These are phyloP conservation scores for Tigriopus californicus DNA, from an alignment of 2,888 invertebrate genomes.

Conservation along the genomic window DNA sequence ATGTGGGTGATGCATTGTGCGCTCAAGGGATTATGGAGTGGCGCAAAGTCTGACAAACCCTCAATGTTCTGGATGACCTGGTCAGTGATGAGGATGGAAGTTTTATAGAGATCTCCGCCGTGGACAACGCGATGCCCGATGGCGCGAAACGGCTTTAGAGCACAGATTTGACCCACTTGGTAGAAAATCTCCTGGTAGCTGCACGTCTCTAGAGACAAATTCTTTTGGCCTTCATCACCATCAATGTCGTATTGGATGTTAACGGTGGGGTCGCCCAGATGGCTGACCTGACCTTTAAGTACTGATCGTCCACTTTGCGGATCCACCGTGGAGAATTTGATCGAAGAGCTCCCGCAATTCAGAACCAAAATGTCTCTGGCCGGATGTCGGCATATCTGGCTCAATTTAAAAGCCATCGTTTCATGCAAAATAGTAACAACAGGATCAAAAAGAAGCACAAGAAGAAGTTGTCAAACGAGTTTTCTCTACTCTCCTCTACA, in stretches of 20 bases:
- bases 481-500: not conserved
- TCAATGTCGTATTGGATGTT: too few relatives aligned
- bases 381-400: not conserved
- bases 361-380: not conserved
- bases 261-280: not conserved
- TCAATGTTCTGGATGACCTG: not conserved
- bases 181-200: not conserved
- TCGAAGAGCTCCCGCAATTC: not conserved
- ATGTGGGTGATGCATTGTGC: too few relatives aligned
- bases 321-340: not conserved
- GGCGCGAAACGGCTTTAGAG: not conserved
- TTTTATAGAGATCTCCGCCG: not conserved
- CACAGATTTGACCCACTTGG: not conserved
- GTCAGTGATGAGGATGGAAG: not conserved
- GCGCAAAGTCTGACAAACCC: not conserved
- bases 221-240: too few relatives aligned
- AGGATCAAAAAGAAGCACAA: not conserved
- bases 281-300: not conserved
- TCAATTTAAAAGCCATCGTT: too few relatives aligned
- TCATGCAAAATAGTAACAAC: too few relatives aligned
- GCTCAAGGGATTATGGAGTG: not conserved
- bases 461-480: too few relatives aligned
- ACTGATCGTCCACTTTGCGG: not conserved
- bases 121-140: not conserved
- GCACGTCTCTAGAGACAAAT: not conserved